Base-by-base conservation (phyloP, 2,113 vertebrate species). In the Oreochromis spilurus region DNA sequence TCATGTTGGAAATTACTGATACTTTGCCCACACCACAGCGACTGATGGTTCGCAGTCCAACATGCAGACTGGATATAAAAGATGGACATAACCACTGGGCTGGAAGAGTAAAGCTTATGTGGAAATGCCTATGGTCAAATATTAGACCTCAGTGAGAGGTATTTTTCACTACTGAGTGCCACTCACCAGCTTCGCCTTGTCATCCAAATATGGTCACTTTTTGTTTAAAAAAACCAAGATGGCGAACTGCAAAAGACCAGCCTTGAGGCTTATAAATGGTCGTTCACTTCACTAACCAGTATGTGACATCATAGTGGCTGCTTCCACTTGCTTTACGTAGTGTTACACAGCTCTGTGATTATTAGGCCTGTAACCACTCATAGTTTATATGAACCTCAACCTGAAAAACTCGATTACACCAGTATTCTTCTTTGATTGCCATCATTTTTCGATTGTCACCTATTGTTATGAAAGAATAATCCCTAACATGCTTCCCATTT, bases 401-500 rank as follows among this genome's bases (percentile, higher is more conserved):
- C 43, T 43, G 65, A 50, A 31, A 50, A 50, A 19, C 16, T 77
- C 9, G 4, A 34, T 86, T 78, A 54, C 34, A 58, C 62, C n/a
- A 54, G 19, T 52, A 48, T 79, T 90, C 40, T 36, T 65, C 36
- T 43, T 50, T 38, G 5, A 85, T 67, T 52, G 78, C 81, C 72
- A 48, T 84, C 54, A 78, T 48, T 53, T 84, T 31, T 83, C 70
- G 52, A 83, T 84, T 43, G 43, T 75, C 38, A 84, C 84, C 50
- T 43, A 84, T 72, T 90, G 60, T 29, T 79, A 11, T 40, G 53
- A 52, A 94, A 92, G 38, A 87, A 81, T 90, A 88, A 90, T 91
- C 21, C n/a, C 21, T 9, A 90, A 84, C 77, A 88, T 38, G 62
- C 67, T 82, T 87, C 85, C 55, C 65, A 85, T 93, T 95, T 92